A percentile compares a stretch with the other conserved stretches of the same genome.
These are phyloP conservation scores for Phylloscopus trochilus DNA, from an alignment of 2,113 vertebrate genomes.

Conservation along the genomic window DNA sequence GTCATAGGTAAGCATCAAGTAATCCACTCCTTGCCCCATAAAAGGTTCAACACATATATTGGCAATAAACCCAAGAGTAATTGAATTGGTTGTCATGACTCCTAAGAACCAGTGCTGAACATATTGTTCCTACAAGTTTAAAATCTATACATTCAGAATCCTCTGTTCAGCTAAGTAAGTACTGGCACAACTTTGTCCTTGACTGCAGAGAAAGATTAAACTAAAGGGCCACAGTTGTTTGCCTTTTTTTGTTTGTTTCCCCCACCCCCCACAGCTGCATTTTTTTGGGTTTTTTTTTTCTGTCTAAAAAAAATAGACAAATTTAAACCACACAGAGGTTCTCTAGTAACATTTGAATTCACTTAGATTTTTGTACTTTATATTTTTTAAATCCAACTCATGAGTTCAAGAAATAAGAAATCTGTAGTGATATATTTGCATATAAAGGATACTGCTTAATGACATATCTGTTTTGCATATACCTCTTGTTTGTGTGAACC, in stretches of 20 bases:
- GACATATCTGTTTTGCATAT: not conserved
- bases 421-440: not conserved
- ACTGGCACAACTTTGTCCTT: not conserved
- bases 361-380: not conserved
- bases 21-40: slow-evolving; percentile 12
- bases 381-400: not conserved
- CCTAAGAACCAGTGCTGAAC: slow-evolving; percentile 47
- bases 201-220: not conserved
- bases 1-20: not conserved
- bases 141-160: slow-evolving; percentile 49
- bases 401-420: not conserved
- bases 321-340: not conserved
- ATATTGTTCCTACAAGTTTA: slow-evolving; percentile 37
- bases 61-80: slow-evolving; percentile 42
- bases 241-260: not conserved
- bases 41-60: slow-evolving; percentile 16
- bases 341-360: not conserved
- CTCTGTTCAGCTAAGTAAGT: slow-evolving; percentile 5
- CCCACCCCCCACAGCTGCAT: not conserved
- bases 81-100: slow-evolving; percentile 53
- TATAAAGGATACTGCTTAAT: not conserved
- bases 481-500: not conserved
- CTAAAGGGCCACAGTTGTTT: not conserved
- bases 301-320: not conserved
- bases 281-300: not conserved